Evolutionary conservation across 2,888 invertebrate genomes (phyloP), one percentile per base, ranked within the genome.

Genomic region (Torymus tubicola): DNA sequence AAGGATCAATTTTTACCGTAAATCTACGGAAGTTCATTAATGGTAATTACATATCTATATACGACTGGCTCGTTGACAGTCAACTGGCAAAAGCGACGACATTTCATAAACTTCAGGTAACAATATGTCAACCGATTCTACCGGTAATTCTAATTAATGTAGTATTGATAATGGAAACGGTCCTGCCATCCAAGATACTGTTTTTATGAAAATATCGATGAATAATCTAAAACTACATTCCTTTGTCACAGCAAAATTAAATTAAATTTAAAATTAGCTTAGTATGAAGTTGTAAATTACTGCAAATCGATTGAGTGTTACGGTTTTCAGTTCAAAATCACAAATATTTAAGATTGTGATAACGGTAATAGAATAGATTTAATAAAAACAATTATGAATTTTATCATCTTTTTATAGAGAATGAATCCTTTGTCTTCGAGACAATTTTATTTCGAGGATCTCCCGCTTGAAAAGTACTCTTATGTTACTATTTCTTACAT

Each of bases 401-500:
- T n/a, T 5, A 14, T n/a, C 16, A 18, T 57, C 65, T 55, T 57
- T 12, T 3, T 5, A 31, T 78, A 89, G 89, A 83, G 83, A 72
- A 81, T 80, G 2, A 87, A 86, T 84, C 86, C 86, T 18, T 70
- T 80, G 12, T 88, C 85, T 86, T 42, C 87, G 82, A 84, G 85
- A 86, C 77, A 83, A 81, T 76, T 90, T 87, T 83, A 82, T 87
- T 42, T 86, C 83, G 83, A 92, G 90, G 64, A 91, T 84, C 79
- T 92, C 87, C 2, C 91, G 85, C 74, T 88, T 2, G 85, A 91
- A 87, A 79, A 87, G 86, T 81, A 91, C 0, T 92, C 93, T 68
- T 89, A 92, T 14, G 93, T 94, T 0, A 89, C 91, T 77, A 90
- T 96, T 63, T 92, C 93, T 0, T 92, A 93, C 83, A 91, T 95